phyloP scores from a whole-genome alignment of 2,113 vertebrate species.

The Cathartes aura region DNA sequence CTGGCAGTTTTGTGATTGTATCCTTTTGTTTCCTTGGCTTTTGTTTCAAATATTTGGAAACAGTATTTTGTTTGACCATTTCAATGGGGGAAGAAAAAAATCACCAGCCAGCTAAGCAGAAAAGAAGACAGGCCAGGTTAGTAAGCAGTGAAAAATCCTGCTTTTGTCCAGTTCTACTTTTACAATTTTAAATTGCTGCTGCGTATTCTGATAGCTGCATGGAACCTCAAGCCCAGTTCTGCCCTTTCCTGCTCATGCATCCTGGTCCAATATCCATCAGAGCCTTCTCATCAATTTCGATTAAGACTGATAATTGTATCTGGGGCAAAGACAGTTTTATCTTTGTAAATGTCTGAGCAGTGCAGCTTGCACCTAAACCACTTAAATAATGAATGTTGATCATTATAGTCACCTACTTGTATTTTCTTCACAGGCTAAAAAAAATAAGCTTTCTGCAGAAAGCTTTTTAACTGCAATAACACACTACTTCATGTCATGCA shows the following conservation, averaged over 20 bases:
- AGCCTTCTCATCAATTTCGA: not conserved
- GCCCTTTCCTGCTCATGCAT: not conserved
- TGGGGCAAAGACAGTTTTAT: not conserved
- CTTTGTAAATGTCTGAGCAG: not conserved
- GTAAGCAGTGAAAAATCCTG: not conserved
- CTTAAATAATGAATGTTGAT: not conserved
- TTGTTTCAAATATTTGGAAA: not conserved
- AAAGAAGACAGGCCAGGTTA: not conserved
- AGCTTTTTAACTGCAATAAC: not conserved
- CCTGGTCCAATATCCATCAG: not conserved
- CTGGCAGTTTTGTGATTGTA: not conserved
- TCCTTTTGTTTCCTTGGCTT: not conserved
- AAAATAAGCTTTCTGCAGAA: not conserved
- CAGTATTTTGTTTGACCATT: not conserved
- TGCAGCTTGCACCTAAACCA: not conserved
- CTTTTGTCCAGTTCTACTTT: not conserved
- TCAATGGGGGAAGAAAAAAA: not conserved
- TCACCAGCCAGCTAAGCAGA: not conserved
- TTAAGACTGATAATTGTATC: not conserved
- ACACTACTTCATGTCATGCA: not conserved
- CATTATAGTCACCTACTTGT: not conserved
- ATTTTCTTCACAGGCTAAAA: not conserved
- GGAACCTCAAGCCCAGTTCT: not conserved
- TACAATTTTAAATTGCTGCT: not conserved
- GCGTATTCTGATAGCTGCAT: not conserved